Percentiles rank a stretch among this genome's conserved stretches.
These are phyloP conservation scores for Urosaurus nigricauda DNA, from an alignment of 2,797 vertebrate genomes.

Conservation along the genomic window DNA sequence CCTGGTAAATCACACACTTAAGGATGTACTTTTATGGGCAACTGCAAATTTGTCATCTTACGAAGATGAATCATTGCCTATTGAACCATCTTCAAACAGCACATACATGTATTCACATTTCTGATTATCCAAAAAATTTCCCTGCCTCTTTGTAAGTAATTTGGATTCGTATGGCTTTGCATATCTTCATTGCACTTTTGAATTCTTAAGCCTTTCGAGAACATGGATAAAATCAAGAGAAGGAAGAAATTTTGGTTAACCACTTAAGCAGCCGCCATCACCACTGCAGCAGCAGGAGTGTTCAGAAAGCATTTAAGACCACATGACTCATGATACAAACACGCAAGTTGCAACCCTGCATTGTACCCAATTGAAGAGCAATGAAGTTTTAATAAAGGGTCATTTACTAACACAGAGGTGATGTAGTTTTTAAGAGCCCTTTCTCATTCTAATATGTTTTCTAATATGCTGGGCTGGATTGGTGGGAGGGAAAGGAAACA, in stretches of 20 bases:
- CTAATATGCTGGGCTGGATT: conserved; percentile 38
- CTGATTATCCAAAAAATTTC: neutral
- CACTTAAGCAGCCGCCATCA: neutral
- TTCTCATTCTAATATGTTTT: conserved; percentile 49
- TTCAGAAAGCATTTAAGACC: conserved; percentile 36
- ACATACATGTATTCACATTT: too few species aligned
- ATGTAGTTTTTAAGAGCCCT: conserved; percentile 41
- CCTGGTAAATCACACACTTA: neutral
- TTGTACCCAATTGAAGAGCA: conserved; percentile 53
- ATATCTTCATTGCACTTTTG: neutral
- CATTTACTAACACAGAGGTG: conserved; percentile 49
- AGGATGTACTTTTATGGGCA: neutral
- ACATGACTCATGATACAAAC: conserved; percentile 34
- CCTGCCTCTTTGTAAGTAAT: neutral
- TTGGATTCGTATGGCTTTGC: neutral
- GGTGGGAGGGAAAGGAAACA: neutral
- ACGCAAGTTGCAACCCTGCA: conserved; percentile 19
- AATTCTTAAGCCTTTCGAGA: neutral
- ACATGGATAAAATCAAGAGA: neutral
- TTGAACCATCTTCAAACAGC: neutral
- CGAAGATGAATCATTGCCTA: neutral
- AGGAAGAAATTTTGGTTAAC: neutral
- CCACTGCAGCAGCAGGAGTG: conserved; percentile 3
- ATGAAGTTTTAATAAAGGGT: conserved; percentile 37
- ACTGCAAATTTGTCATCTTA: neutral